phyloP scores from a whole-genome alignment of 2,888 invertebrate species.

The Trilocha varians region DNA sequence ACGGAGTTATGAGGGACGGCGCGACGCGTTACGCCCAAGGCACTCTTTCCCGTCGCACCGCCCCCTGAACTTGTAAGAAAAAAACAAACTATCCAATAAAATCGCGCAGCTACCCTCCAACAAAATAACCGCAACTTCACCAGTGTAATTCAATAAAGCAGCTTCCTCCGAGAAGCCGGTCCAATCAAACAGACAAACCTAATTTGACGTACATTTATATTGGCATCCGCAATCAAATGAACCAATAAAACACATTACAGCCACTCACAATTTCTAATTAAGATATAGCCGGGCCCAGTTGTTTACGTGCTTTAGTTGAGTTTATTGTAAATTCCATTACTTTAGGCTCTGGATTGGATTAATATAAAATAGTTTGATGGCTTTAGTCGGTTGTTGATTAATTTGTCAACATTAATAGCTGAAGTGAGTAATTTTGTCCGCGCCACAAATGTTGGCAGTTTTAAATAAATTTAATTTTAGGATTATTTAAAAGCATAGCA shows the following conservation, averaged over 20 bases:
- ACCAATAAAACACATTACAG: constrained; percentile 35
- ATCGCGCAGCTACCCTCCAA: neutral
- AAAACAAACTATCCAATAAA: neutral
- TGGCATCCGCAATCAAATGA: constrained; percentile 33
- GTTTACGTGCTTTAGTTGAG: neutral
- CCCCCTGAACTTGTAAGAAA: no score
- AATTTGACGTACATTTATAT: constrained; percentile 25
- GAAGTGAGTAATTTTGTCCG: no score
- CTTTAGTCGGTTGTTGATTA: neutral
- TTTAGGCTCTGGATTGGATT: neutral
- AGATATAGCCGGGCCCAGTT: constrained; percentile 17
- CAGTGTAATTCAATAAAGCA: constrained; percentile 27
- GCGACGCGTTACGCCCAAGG: no score
- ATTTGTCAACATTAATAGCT: no score
- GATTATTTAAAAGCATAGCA: no score
- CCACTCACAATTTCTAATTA: constrained; percentile 36
- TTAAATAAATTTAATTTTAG: no score
- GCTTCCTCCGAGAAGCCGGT: constrained; percentile 27
- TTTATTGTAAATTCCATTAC: neutral
- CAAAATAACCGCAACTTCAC: constrained; percentile 1
- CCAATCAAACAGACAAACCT: constrained; percentile 25
- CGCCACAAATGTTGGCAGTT: no score
- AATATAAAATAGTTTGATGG: neutral
- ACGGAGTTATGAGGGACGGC: no score
- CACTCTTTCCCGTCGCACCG: no score